Evolutionary conservation across 1,140 invertebrate genomes (phyloP), one percentile per base, ranked within the genome.

Genomic region (Zaprionus ghesquierei): DNA sequence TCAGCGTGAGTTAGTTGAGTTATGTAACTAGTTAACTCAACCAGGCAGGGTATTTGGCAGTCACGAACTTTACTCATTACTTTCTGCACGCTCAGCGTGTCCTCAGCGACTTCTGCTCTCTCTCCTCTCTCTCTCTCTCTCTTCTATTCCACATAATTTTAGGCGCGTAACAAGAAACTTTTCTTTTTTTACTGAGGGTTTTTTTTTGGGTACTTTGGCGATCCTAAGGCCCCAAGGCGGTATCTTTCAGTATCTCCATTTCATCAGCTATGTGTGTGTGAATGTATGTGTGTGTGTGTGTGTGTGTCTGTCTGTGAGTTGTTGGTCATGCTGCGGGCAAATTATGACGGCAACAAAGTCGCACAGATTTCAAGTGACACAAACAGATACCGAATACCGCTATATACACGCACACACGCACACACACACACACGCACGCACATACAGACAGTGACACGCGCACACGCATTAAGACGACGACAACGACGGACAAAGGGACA

Each of bases 311-410:
- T 65, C 4, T 56, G 51, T 54, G 61, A 80, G 76, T 62, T 81
- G 72, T 81, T 80, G 77, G 77, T 77, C 77, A 80, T 81, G 78
- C 78, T 79, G 77, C 77, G 77, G 77, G 77, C 72, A 68, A 78
- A 70, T 79, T 74, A 63, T 63, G 33, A 54, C 15, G 33, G 61
- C 44, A 62, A 51, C 20, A 20, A 50, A 61, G 25, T 15, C 44
- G 59, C 59, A 41, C 62, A 55, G 62, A 55, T 79, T 79, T 75
- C 70, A 69, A 79, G 77, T 75, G 77, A 79, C 59, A 79, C 75
- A 46, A 46, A 46, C 41, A 46, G 41, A 46, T 22, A 46, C 41
- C 18, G 66, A 77, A 44, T 68, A 77, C 65, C 31, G 35, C 60
- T 51, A 65, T 56, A 66, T 54, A 44, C 69, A 33, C 54, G 51